Base-by-base conservation (phyloP, 2,113 vertebrate genomes). In the Arizona elegans region DNA sequence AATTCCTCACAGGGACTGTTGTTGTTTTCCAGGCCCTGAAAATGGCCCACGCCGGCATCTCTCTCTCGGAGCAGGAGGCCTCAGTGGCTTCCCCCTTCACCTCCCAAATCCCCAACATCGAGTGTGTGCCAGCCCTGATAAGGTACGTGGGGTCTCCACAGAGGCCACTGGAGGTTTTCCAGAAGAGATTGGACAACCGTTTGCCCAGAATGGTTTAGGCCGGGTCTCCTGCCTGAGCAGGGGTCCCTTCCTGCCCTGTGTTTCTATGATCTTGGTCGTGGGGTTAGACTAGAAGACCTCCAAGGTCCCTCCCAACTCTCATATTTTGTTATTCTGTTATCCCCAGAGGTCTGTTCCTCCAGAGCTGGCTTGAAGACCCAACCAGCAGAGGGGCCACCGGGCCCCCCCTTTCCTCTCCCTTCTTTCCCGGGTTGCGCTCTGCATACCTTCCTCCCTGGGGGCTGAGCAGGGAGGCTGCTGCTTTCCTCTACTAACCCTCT, bases 31-130 rank as follows among this genome's bases (percentile, higher is more conserved):
- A 98, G 98, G 97, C 97, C 91, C 90, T 98, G 95, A 98, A 98
- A 96, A 96, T 87, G 93, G 96, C 97, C 52, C 96, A 97, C 1
- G 96, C 96, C 0, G 97, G 97, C 91, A 97, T 97, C 93, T 96
- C 96, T 0, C 92, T 98, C 33, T 97, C 97, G 23, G 96, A 97
- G 65, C 96, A 97, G 87, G 97, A 98, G 85, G 97, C 97, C 8
- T 97, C 97, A 0, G 94, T 98, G 93, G 97, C 97, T 2, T 97
- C 96, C 0, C 97, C 97, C 50, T 98, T 97, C 93, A 98, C 97
- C 17, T 97, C 97, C 0, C 97, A 97, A 87, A 95, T 58, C n/a
- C 92, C 97, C 92, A 97, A 95, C 86, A 97, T 97, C 7, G 92
- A 97, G 54, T 97, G 97, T 10, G 95, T 98, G 65, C 97, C 95